Conservation (phyloP, 2,113 vertebrate species). For the Arothron firmamentum region DNA sequence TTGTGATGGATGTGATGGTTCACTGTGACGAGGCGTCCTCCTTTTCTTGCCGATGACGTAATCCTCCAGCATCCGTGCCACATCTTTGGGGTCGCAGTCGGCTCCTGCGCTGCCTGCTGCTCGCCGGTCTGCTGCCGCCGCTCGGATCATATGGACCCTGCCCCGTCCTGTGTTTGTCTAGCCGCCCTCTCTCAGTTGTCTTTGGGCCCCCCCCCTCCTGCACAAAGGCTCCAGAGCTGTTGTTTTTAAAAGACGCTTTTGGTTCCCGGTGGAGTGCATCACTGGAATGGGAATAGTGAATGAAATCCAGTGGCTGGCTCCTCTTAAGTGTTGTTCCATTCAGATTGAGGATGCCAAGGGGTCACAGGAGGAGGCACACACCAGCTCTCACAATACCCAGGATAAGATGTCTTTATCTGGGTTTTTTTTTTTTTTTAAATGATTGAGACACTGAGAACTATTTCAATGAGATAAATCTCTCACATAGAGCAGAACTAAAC, state of each 20-base stretch:
- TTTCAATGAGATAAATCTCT: too few relatives aligned
- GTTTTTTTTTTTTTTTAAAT: neutral
- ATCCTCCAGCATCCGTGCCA: conserved; percentile 65
- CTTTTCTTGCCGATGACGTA: conserved; percentile 65
- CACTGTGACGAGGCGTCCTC: conserved; percentile 60
- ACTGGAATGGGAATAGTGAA: conserved; percentile 9
- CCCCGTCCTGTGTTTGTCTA: conserved; percentile 26
- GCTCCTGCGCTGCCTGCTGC: conserved; percentile 54
- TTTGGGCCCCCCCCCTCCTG: too few relatives aligned
- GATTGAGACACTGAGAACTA: too few relatives aligned
- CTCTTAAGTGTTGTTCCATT: neutral
- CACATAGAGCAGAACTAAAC: too few relatives aligned
- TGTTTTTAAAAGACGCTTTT: too few relatives aligned
- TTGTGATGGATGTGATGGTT: conserved; percentile 24
- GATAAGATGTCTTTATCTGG: neutral
- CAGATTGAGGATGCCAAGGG: neutral
- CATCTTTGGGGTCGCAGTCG: conserved; percentile 66
- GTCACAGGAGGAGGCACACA: neutral
- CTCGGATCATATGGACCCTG: conserved; percentile 49
- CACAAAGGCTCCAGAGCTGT: neutral
- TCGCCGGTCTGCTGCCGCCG: conserved; percentile 50
- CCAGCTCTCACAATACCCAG: neutral
- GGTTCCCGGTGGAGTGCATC: too few relatives aligned
- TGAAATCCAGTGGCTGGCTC: conserved; percentile 13
- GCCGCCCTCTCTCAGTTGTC: neutral